phyloP scores from a whole-genome alignment of 2,797 vertebrate species.

The Pogonophryne albipinna region DNA sequence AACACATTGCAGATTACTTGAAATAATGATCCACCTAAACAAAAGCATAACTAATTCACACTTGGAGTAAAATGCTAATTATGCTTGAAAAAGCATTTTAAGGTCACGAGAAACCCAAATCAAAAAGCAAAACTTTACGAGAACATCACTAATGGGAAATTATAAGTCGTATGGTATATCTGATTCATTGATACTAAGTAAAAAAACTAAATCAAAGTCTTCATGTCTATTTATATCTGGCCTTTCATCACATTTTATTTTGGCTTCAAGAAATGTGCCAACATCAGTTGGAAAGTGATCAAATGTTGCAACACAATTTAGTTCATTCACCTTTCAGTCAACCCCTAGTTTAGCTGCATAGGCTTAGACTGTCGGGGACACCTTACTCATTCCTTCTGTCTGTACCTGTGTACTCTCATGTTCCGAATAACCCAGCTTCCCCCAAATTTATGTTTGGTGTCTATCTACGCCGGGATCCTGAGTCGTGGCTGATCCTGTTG shows the following conservation, averaged over 20 bases:
- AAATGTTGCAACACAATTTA: constrained; percentile 23
- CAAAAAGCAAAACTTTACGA: neutral
- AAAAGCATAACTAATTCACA: neutral
- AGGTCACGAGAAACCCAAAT: neutral
- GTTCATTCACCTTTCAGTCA: constrained; percentile 41
- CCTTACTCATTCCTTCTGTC: no score
- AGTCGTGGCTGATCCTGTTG: no score
- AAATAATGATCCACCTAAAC: neutral
- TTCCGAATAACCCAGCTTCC: no score
- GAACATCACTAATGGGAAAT: neutral
- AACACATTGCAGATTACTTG: neutral
- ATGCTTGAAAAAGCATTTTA: neutral
- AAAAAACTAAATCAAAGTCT: neutral
- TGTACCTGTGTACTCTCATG: no score
- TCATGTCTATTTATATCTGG: neutral
- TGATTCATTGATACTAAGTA: neutral
- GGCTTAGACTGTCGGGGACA: no score
- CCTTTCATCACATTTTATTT: constrained; percentile 22
- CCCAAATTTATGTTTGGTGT: no score
- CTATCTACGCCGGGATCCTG: no score
- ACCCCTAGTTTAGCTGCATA: neutral
- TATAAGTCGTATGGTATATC: neutral
- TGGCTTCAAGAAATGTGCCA: constrained; percentile 8
- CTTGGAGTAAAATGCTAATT: neutral
- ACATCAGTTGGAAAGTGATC: constrained; percentile 29